phyloP scores from a whole-genome alignment of 2,888 invertebrate genomes.

The Mythimna pallens region DNA sequence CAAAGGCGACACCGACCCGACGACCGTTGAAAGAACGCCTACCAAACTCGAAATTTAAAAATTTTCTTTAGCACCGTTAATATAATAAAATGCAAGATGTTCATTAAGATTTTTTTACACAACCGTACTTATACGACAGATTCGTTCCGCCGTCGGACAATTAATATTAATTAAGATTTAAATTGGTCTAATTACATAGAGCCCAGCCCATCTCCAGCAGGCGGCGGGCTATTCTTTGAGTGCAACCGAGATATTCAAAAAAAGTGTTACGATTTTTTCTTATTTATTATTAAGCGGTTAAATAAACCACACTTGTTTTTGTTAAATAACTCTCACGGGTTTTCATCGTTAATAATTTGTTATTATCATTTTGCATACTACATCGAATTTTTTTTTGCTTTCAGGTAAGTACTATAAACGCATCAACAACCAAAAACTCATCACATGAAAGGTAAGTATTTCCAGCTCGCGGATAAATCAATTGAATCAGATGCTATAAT shows the following conservation, averaged over 20 bases:
- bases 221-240: slow-evolving; percentile 80
- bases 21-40: slow-evolving; percentile 57
- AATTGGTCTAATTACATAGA: slow-evolving; percentile 91
- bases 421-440: slow-evolving; percentile 10
- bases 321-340: neutral
- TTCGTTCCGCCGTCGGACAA: slow-evolving; percentile 89
- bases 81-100: slow-evolving; percentile 67
- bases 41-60: slow-evolving; percentile 62
- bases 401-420: slow-evolving; percentile 68
- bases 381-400: slow-evolving; percentile 52
- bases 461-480: slow-evolving; percentile 15
- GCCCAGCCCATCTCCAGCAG: slow-evolving; percentile 84
- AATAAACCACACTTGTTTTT: slow-evolving; percentile 15
- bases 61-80: slow-evolving; percentile 51
- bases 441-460: slow-evolving; percentile 38
- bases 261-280: slow-evolving; percentile 59
- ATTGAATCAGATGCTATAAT: slow-evolving; percentile 1
- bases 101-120: slow-evolving; percentile 76
- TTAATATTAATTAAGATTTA: slow-evolving; percentile 91
- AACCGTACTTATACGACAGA: slow-evolving; percentile 87
- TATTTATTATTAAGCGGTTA: slow-evolving; percentile 25
- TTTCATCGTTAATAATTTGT: neutral
- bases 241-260: slow-evolving; percentile 74
- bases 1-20: slow-evolving; percentile 64
- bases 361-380: slow-evolving; percentile 4